Percentiles rank a stretch among this genome's conserved stretches.
Evolutionary conservation across 2,888 invertebrate species (phyloP).

Genomic region (Willowsia nigromaculata): DNA sequence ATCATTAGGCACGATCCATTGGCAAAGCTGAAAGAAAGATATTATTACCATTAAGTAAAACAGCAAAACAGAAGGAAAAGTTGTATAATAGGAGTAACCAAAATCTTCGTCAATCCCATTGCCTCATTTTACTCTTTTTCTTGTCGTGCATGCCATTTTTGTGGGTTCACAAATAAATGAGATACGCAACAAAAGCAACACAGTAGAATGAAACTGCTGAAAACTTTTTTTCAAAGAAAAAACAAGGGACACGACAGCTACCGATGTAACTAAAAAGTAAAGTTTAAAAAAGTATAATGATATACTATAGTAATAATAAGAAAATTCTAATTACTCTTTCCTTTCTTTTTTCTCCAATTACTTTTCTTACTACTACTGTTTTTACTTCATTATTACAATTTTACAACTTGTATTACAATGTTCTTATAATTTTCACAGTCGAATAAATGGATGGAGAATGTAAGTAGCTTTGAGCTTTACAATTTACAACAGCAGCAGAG

Average conservation of each 20-base stretch:
- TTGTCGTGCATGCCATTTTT: conserved; percentile 49
- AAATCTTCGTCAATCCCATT: conserved; percentile 1
- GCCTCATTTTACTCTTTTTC: background rate
- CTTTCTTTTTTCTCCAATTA: background rate
- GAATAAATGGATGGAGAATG: conserved; percentile 43
- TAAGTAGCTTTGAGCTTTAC: background rate
- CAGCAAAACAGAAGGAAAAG: background rate
- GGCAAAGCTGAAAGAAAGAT: conserved; percentile 34
- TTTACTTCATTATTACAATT: conserved; percentile 51
- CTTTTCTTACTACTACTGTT: conserved; percentile 27
- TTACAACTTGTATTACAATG: conserved; percentile 30
- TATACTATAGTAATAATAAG: conserved; percentile 9
- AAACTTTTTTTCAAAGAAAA: conserved; percentile 33
- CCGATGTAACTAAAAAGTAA: background rate
- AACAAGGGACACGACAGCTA: background rate
- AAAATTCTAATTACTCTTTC: conserved; percentile 66
- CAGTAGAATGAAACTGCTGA: background rate
- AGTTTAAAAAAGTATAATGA: background rate
- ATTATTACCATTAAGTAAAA: background rate
- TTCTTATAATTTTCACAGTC: conserved; percentile 8
- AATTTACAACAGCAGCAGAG: background rate
- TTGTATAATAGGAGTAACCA: background rate
- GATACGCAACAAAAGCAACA: background rate
- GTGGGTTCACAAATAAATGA: conserved; percentile 36
- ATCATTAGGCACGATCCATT: conserved; percentile 70